Base-by-base conservation (phyloP, 2,113 vertebrate species). In the Euleptes europaea region DNA sequence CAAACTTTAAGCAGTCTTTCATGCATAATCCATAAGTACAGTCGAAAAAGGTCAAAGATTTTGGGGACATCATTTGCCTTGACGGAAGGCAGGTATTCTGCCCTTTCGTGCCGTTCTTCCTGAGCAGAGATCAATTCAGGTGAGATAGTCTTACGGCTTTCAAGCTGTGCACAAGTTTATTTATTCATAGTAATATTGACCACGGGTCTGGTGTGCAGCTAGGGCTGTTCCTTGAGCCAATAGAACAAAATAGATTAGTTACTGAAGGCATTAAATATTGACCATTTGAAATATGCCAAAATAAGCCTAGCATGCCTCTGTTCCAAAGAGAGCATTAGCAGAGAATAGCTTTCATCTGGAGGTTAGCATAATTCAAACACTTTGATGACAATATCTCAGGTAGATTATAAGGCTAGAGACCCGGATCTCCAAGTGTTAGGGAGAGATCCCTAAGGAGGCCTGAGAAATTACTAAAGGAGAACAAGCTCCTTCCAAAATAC, bases 161-260 rank as follows among this genome's bases (percentile, higher is more conserved):
- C 67, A 87, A 84, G 28, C 42, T 90, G 3, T 76, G 49, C 44
- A 77, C 78, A 87, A 85, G 84, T 88, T 88, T 90, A 90, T 60
- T 86, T 92, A 89, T 89, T 88, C 87, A 91, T 91, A 71, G 70
- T 44, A 89, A 92, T 91, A 88, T 92, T 91, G 91, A 91, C 44
- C 63, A 73, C 40, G 21, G 49, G 35, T 89, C 23, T 85, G 84
- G 51, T 86, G 74, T 49, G 90, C 19, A 78, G 7, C 49, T 71
- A 35, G 38, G 71, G 71, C 28, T 44, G 42, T 49, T 78, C 66
- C 28, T 54, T 70, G 51, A 17, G 54, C 40, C 84, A 79, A 63
- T 79, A 19, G 38, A 60, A 79, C 49, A 35, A 79, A 79, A 72
- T 13, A 63, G 76, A 63, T 85, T 72, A 69, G 70, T 9, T 72